Conservation (phyloP, 2,888 invertebrate genomes). For the Ecdyonurus torrentis region DNA sequence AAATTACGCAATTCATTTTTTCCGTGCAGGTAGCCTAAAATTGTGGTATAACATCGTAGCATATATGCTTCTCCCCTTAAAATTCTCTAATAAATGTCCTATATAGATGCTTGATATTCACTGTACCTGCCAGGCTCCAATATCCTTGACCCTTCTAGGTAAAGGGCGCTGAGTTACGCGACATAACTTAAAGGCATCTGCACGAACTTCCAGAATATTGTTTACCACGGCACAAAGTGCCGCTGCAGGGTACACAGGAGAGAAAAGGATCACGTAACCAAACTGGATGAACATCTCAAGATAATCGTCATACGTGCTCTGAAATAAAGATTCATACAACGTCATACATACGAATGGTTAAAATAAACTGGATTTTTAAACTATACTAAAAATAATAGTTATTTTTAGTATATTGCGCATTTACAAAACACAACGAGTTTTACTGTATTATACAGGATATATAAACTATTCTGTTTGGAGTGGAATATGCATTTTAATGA, state of each 20-base stretch:
- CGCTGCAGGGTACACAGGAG: constrained; percentile 58
- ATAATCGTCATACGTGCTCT: constrained; percentile 60
- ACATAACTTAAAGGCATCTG: constrained; percentile 58
- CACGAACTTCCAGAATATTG: constrained; percentile 54
- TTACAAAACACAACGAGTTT: too few species aligned
- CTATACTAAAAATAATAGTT: too few species aligned
- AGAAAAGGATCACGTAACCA: constrained; percentile 61
- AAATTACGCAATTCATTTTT: too few species aligned
- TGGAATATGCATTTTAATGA: too few species aligned
- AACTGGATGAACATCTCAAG: constrained; percentile 64
- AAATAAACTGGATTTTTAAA: not conserved
- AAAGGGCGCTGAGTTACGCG: constrained; percentile 50
- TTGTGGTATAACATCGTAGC: too few species aligned
- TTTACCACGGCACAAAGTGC: constrained; percentile 56
- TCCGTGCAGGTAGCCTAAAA: too few species aligned
- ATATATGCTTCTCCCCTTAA: too few species aligned
- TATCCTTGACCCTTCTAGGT: constrained; percentile 45
- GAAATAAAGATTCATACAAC: constrained; percentile 13
- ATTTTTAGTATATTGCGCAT: too few species aligned
- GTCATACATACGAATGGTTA: not conserved
- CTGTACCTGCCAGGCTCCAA: constrained; percentile 60
- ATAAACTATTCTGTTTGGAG: too few species aligned
- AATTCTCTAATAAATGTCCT: too few species aligned
- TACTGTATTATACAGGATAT: too few species aligned
- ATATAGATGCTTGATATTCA: too few species aligned